Evolutionary conservation across 1,140 invertebrate species (phyloP), one percentile per base, ranked within the genome.

Genomic region (Bombus ignitus): DNA sequence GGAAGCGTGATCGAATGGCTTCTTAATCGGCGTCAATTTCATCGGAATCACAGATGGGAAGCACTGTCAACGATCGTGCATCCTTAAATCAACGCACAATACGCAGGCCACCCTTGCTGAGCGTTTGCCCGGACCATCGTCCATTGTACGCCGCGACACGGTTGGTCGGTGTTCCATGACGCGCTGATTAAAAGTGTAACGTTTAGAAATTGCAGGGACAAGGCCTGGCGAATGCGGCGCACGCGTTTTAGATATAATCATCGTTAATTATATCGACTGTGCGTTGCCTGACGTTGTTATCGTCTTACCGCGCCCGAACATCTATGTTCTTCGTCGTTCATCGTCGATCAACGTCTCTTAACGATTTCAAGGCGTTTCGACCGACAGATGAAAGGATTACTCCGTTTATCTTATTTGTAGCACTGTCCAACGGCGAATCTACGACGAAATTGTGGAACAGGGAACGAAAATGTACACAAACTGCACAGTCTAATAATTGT

Each of bases 131-230:
- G 89, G 75, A n/a, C 78, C 80, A 68, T 73, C 83, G 80, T 86
- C 84, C 65, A 90, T 91, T 91, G 90, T 91, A 59, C 47, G 39
- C 68, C 39, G 70, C 66, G 89, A 79, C 85, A 78, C 81, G 89
- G 82, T 85, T 91, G 90, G 85, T 35, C 80, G 82, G 75, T 79
- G 85, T 90, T 87, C 87, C 90, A 87, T 87, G 90, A 91, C 88
- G 81, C 83, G 77, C 62, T 89, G 90, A 91, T 91, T 90, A 90
- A 91, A 90, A 90, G 89, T 90, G 87, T 90, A 90, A 90, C 89
- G 89, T 87, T 90, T 90, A 90, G 89, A 90, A 90, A 90, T 90
- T 90, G 83, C 83, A 81, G 47, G 65, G 66, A 44, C 79, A 10
- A 4, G 57, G 28, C 44, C 9, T 15, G 5, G 70, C 2, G 71